phyloP scores from a whole-genome alignment of 2,888 invertebrate genomes.

The Melanchra persicariae region DNA sequence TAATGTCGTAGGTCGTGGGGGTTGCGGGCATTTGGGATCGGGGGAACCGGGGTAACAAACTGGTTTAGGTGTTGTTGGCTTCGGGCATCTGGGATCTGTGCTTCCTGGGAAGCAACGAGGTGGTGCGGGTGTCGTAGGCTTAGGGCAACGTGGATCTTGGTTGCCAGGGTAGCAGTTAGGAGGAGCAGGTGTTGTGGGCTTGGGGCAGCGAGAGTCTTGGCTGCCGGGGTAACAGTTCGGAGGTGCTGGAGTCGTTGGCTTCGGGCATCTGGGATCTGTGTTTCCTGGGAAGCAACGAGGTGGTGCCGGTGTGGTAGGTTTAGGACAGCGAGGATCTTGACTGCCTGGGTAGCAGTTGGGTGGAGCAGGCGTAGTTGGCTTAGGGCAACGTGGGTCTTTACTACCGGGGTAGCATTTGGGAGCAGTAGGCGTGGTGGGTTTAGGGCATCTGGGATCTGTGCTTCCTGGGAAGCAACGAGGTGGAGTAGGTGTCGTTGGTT shows the following conservation, averaged over 20 bases:
- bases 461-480: not conserved
- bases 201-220: conserved; percentile 67
- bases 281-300: too few species aligned
- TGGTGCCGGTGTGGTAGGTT: too few species aligned
- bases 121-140: conserved; percentile 67
- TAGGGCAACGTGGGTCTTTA: conserved; percentile 66
- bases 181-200: conserved; percentile 65
- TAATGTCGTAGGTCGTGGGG: conserved; percentile 64
- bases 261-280: too few species aligned
- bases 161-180: conserved; percentile 66
- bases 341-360: conserved; percentile 67
- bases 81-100: conserved; percentile 14
- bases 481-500: conserved; percentile 68
- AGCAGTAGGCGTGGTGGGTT: conserved; percentile 64
- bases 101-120: not conserved
- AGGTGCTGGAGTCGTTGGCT: conserved; percentile 59
- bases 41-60: conserved; percentile 49
- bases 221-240: conserved; percentile 55
- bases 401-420: conserved; percentile 57
- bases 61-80: conserved; percentile 66
- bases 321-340: conserved; percentile 47
- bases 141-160: conserved; percentile 59
- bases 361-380: conserved; percentile 65
- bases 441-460: conserved; percentile 14
- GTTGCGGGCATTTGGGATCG: conserved; percentile 67